These are phyloP conservation scores for Mionectes olivaceus DNA, from an alignment of 2,797 vertebrate genomes.

Conservation along the genomic window DNA sequence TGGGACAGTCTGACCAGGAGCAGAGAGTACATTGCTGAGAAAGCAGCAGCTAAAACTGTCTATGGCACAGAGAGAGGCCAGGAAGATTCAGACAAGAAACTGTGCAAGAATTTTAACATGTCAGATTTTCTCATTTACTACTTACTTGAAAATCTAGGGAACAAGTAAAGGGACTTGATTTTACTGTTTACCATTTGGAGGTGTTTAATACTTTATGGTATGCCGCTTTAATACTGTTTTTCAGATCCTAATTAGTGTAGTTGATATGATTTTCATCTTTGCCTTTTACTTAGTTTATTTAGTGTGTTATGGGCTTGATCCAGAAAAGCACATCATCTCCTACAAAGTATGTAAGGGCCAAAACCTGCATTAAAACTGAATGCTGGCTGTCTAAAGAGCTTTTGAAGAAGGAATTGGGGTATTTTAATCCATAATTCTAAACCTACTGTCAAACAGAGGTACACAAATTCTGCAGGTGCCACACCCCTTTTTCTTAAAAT, in stretches of 20 bases:
- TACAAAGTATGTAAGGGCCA: background rate
- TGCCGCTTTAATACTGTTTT: background rate
- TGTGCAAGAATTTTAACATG: background rate
- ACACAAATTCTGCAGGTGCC: background rate
- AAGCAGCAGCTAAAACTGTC: background rate
- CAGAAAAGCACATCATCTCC: background rate
- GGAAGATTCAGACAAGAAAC: background rate
- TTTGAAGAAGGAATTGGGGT: background rate
- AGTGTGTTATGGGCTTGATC: background rate
- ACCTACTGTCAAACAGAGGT: background rate
- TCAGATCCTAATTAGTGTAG: background rate
- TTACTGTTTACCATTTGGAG: background rate
- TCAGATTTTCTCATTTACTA: background rate
- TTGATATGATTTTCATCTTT: background rate
- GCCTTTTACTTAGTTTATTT: background rate
- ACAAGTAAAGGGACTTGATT: background rate
- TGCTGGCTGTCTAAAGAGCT: background rate
- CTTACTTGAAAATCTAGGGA: background rate
- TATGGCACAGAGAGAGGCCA: background rate
- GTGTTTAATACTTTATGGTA: background rate
- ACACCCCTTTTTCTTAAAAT: background rate
- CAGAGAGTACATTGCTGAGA: background rate
- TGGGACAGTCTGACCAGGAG: background rate
- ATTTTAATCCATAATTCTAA: background rate
- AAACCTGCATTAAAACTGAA: background rate